phyloP scores from a whole-genome alignment of 2,113 vertebrate species.

The Eretmochelys imbricata region DNA sequence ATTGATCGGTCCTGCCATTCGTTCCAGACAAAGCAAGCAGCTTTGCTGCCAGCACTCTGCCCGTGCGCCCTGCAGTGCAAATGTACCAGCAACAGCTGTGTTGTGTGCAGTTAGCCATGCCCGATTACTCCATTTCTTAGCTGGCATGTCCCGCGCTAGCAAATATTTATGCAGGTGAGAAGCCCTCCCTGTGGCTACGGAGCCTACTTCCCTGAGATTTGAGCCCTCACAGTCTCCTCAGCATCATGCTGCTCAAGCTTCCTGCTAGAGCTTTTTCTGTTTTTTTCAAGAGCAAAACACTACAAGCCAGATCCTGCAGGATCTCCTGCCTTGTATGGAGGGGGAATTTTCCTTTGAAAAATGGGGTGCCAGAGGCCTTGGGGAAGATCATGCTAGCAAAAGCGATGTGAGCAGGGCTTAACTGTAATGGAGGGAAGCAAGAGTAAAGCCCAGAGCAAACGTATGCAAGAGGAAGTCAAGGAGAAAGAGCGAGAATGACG shows the following conservation, averaged over 20 bases:
- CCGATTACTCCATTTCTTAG: neutral
- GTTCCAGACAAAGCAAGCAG: neutral
- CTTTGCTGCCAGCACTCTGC: neutral
- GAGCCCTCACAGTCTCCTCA: neutral
- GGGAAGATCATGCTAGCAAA: neutral
- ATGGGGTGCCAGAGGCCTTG: too few relatives aligned
- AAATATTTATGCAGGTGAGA: neutral
- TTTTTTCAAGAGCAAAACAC: neutral
- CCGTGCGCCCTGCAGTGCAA: neutral
- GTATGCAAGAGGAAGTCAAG: neutral
- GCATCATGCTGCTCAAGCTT: neutral
- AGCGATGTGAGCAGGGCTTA: neutral
- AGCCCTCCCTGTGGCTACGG: neutral
- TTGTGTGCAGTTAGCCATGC: neutral
- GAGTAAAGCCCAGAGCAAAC: neutral
- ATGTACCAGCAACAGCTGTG: neutral
- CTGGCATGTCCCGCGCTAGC: neutral
- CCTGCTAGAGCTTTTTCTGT: neutral
- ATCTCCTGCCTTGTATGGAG: neutral
- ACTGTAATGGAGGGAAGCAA: neutral
- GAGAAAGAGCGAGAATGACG: neutral
- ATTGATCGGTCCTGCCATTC: neutral
- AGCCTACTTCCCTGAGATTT: neutral
- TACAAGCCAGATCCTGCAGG: neutral
- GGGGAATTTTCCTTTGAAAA: neutral